These are phyloP conservation scores for Prunella himalayana DNA, from an alignment of 2,113 vertebrate genomes.

Conservation along the genomic window DNA sequence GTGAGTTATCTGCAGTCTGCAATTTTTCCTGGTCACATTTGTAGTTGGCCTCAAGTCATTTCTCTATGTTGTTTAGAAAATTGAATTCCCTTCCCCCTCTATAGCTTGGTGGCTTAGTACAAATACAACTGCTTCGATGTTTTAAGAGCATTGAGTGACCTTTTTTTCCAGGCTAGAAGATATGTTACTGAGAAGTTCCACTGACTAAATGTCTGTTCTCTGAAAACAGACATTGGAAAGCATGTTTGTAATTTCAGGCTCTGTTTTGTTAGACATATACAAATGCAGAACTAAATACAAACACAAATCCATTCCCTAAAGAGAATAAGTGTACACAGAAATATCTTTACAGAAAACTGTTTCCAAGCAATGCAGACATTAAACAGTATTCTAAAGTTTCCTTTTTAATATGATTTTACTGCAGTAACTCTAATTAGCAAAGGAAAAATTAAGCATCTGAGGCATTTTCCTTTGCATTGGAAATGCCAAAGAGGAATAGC, in stretches of 20 bases:
- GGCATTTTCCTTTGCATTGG: background rate
- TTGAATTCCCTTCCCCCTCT: background rate
- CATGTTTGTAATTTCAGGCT: background rate
- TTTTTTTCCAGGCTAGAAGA: background rate
- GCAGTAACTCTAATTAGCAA: background rate
- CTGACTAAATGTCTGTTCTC: background rate
- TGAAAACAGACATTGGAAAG: background rate
- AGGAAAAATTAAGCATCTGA: background rate
- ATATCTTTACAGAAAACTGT: background rate
- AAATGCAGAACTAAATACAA: conserved; percentile 2
- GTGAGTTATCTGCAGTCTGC: background rate
- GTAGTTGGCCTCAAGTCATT: background rate
- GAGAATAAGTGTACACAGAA: background rate
- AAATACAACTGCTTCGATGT: background rate
- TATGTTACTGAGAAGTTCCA: background rate
- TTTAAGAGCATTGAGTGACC: background rate
- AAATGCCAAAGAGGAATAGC: background rate
- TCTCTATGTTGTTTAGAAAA: background rate
- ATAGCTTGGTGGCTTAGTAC: background rate
- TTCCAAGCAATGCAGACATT: background rate
- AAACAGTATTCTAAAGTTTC: background rate
- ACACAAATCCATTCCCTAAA: background rate
- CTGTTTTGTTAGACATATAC: background rate
- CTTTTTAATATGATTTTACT: background rate
- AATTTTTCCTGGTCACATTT: background rate